phyloP scores from a whole-genome alignment of 1,140 invertebrate species.

The Andrena cerasifolii region DNA sequence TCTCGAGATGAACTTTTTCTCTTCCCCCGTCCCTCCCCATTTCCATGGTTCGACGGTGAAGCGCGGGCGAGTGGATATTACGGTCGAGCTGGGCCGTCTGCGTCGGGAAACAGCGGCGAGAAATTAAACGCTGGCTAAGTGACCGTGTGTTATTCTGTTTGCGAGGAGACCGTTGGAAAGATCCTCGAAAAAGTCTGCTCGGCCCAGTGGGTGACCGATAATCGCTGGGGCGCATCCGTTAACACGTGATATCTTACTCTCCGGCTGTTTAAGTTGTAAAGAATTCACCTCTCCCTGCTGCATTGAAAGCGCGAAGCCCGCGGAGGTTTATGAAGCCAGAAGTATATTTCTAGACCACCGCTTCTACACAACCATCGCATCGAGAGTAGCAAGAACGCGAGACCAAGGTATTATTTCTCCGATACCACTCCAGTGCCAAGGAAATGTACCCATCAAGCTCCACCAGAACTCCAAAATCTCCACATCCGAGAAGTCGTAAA shows the following conservation, averaged over 20 bases:
- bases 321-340: conserved; percentile 22
- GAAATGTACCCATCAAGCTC: no score
- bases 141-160: conserved; percentile 68
- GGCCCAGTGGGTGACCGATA: conserved; percentile 36
- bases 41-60: background rate
- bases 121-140: conserved; percentile 56
- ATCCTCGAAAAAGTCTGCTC: conserved; percentile 57
- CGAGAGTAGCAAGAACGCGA: no score
- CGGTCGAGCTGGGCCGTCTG: conserved; percentile 11
- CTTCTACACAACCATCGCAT: no score
- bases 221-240: conserved; percentile 41
- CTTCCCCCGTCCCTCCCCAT: background rate
- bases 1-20: conserved; percentile 51
- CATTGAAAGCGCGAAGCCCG: background rate
- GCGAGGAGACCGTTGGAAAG: conserved; percentile 29
- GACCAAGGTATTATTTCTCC: no score
- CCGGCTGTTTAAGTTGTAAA: conserved; percentile 15
- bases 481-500: no score
- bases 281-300: conserved; percentile 33
- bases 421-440: no score
- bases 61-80: conserved; percentile 25
- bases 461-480: no score
- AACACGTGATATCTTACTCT: conserved; percentile 53
- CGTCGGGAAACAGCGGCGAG: conserved; percentile 51
- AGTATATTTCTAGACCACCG: background rate